phyloP scores from a whole-genome alignment of 2,888 invertebrate species.

The Hydrotaea cyrtoneurina region DNA sequence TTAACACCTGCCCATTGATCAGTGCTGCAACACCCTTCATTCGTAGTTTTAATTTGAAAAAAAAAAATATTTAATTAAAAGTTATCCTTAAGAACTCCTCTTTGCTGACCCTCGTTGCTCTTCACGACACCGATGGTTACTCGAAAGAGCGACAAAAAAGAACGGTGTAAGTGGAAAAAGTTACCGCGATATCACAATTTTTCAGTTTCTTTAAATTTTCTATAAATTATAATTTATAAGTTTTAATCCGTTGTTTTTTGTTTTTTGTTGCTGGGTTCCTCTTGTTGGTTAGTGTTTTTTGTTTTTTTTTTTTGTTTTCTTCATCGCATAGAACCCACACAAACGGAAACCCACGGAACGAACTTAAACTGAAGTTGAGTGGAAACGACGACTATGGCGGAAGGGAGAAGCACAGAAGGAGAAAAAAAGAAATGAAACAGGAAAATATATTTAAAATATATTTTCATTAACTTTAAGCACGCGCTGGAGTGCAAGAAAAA shows the following conservation, averaged over 20 bases:
- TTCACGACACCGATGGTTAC: background rate
- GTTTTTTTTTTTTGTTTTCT: background rate
- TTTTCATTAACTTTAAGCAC: slow-evolving; percentile 44
- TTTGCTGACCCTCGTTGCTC: background rate
- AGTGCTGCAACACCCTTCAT: no score
- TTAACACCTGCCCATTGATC: no score
- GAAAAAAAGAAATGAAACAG: background rate
- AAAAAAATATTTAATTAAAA: slow-evolving; percentile 17
- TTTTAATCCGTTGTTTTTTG: slow-evolving; percentile 12
- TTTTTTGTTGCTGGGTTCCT: background rate
- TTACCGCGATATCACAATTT: background rate
- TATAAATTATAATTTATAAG: slow-evolving; percentile 29
- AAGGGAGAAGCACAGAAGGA: no score
- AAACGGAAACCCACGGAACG: background rate
- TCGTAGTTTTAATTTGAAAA: no score
- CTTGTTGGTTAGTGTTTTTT: no score
- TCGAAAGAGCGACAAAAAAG: background rate
- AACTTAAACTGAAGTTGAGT: background rate
- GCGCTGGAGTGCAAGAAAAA: slow-evolving; percentile 28
- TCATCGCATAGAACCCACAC: background rate
- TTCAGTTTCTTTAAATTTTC: slow-evolving; percentile 22
- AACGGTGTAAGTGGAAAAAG: no score
- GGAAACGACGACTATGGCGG: background rate
- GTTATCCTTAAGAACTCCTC: background rate
- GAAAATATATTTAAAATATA: slow-evolving; percentile 24